Evolutionary conservation across 2,888 invertebrate species (phyloP).

Genomic region (Macrophya alboannulata): DNA sequence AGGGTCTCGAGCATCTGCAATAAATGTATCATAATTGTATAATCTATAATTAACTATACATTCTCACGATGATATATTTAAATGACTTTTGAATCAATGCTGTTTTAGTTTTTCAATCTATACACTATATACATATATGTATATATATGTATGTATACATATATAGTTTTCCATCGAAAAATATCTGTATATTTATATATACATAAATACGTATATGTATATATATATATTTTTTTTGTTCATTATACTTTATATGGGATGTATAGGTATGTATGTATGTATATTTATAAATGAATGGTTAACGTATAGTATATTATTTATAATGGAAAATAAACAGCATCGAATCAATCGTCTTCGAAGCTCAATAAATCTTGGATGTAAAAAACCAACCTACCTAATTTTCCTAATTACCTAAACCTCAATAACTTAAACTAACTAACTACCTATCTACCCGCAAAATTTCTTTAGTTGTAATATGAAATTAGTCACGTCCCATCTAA

Average conservation of each 20-base stretch:
- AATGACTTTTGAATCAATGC: slow-evolving; percentile 9
- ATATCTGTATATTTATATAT: background rate
- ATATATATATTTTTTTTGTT: background rate
- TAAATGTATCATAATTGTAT: slow-evolving; percentile 77
- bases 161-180: background rate
- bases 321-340: slow-evolving; percentile 37
- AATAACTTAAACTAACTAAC: background rate
- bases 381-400: slow-evolving; percentile 64
- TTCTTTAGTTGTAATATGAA: slow-evolving; percentile 26
- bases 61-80: slow-evolving; percentile 38
- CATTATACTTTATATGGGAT: background rate
- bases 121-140: background rate
- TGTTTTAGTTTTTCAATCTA: background rate
- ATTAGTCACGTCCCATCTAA: slow-evolving; percentile 26
- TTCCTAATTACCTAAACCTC: background rate
- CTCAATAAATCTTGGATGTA: slow-evolving; percentile 73
- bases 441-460: slow-evolving; percentile 1
- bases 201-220: background rate
- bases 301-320: no score
- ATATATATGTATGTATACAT: background rate
- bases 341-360: slow-evolving; percentile 59
- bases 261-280: background rate
- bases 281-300: background rate
- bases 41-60: slow-evolving; percentile 66
- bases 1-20: slow-evolving; percentile 74